Percentiles rank a stretch among this genome's conserved stretches.
phyloP scores from a whole-genome alignment of 2,888 invertebrate species.

The Mythimna albipuncta region DNA sequence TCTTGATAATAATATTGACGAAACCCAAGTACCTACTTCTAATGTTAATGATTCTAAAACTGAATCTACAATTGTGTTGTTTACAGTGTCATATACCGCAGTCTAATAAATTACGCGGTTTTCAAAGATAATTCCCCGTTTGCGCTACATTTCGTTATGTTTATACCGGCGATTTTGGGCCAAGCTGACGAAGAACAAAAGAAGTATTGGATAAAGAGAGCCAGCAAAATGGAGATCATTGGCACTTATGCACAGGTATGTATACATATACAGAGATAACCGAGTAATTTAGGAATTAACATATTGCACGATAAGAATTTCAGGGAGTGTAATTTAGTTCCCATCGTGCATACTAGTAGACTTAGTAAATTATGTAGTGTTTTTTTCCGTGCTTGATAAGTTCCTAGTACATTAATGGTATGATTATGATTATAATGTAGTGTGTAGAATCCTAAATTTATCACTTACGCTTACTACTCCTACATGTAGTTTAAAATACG shows the following conservation, averaged over 20 bases:
- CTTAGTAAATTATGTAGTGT: no score
- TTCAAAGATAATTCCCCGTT: slow-evolving; percentile 93
- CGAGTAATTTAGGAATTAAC: background rate
- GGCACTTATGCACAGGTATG: slow-evolving; percentile 97
- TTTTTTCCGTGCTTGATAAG: no score
- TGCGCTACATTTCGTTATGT: slow-evolving; percentile 96
- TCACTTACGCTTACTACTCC: no score
- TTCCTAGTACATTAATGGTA: no score
- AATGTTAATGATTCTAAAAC: background rate
- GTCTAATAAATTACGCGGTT: slow-evolving; percentile 91
- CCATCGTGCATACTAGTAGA: no score
- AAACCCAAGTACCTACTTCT: background rate
- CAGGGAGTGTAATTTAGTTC: no score
- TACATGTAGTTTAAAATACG: no score
- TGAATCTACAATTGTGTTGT: background rate
- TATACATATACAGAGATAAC: background rate
- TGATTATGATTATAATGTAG: no score
- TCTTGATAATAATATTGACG: background rate
- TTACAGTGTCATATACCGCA: slow-evolving; percentile 91
- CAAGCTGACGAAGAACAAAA: slow-evolving; percentile 97
- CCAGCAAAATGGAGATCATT: slow-evolving; percentile 95
- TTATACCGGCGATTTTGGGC: slow-evolving; percentile 95
- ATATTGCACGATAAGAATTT: background rate
- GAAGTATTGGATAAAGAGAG: slow-evolving; percentile 95
- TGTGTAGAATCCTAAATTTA: no score